Evolutionary conservation across 1,140 invertebrate genomes (phyloP).

Genomic region (Drosophila repletoides): DNA sequence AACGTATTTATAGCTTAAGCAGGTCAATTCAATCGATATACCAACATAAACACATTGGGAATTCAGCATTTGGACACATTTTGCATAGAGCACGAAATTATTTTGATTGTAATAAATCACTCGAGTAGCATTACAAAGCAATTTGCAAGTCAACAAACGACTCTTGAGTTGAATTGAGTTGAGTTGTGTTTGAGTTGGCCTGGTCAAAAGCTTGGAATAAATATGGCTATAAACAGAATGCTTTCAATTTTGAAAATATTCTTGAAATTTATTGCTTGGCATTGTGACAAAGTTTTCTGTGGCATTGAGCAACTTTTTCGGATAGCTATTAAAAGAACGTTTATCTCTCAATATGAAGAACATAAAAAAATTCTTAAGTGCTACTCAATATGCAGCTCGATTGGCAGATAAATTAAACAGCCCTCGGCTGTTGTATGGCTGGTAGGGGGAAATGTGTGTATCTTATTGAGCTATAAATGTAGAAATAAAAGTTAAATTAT

Average conservation of each 20-base stretch:
- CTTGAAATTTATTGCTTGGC: constrained; percentile 24
- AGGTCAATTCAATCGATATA: constrained; percentile 22
- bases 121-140: constrained; percentile 1
- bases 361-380: constrained; percentile 55
- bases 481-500: constrained; percentile 78
- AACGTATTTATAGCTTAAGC: constrained; percentile 13
- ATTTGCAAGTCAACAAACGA: background rate
- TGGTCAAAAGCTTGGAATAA: background rate
- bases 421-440: background rate
- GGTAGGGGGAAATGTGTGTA: constrained; percentile 27
- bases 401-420: constrained; percentile 45
- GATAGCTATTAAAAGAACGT: constrained; percentile 62
- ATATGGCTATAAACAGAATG: background rate
- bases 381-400: constrained; percentile 51
- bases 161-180: no score
- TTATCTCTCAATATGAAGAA: constrained; percentile 38
- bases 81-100: constrained; percentile 13
- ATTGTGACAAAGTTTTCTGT: constrained; percentile 8
- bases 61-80: constrained; percentile 12
- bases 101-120: constrained; percentile 25
- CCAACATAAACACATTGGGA: constrained; percentile 6
- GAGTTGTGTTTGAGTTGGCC: no score
- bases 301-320: constrained; percentile 27
- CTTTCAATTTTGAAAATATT: background rate
- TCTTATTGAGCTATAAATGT: constrained; percentile 76